Evolutionary conservation across 2,113 vertebrate genomes (phyloP).

Genomic region (Jaculus jaculus): DNA sequence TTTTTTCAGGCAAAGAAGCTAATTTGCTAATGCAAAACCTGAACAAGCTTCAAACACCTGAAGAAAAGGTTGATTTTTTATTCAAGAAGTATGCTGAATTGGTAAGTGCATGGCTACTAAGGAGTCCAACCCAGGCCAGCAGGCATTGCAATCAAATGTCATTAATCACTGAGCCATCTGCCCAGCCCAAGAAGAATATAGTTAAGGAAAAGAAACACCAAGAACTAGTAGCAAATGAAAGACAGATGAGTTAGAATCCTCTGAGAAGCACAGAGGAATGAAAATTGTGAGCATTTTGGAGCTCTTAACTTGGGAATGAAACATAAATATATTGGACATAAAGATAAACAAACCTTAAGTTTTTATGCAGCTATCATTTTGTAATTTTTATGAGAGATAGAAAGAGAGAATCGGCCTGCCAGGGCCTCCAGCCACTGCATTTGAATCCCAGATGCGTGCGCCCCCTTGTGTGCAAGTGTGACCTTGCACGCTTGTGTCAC

Average conservation of each 20-base stretch:
- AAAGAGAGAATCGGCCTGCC: no score
- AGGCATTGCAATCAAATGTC: no score
- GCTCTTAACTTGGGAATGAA: background rate
- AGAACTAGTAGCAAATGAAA: background rate
- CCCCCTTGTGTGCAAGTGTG: no score
- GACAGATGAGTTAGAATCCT: no score
- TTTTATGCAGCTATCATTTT: no score
- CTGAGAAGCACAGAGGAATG: background rate
- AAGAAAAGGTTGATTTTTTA: conserved; percentile 92
- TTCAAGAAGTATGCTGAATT: conserved; percentile 92
- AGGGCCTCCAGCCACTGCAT: no score
- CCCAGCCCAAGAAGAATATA: background rate
- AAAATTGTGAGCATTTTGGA: conserved; percentile 16
- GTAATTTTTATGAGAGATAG: no score
- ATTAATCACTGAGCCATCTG: no score
- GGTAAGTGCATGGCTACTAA: conserved; percentile 83
- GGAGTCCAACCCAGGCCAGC: no score
- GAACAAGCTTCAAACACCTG: conserved; percentile 87
- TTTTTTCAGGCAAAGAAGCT: conserved; percentile 88
- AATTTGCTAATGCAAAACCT: conserved; percentile 89
- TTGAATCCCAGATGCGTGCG: no score
- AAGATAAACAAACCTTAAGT: background rate
- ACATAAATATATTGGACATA: background rate
- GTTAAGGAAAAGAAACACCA: conserved; percentile 13
- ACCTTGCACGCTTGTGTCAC: no score